Conservation (phyloP, 2,113 vertebrate species). For the Bos taurus region DNA sequence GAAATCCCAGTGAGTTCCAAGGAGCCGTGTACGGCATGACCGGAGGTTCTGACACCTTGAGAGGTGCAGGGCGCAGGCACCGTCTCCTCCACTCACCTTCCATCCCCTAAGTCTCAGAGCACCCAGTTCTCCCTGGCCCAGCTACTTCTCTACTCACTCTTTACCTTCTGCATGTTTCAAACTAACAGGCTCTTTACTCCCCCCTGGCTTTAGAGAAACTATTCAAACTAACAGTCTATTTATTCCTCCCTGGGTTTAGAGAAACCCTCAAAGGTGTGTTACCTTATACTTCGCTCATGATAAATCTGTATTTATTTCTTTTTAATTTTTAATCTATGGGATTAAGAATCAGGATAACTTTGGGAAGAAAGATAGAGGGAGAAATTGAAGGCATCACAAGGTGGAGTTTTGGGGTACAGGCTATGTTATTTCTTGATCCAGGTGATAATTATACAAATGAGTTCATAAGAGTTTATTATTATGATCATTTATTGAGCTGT, state of each 20-base stretch:
- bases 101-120: neutral
- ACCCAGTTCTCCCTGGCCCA: neutral
- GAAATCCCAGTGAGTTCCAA: neutral
- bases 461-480: neutral
- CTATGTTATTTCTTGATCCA: neutral
- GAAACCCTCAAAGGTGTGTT: neutral
- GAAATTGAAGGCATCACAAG: neutral
- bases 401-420: neutral
- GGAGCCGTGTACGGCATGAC: neutral
- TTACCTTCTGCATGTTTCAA: neutral
- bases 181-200: neutral
- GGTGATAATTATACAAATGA: neutral
- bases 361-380: neutral
- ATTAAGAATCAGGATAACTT: neutral
- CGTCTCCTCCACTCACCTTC: neutral
- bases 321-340: neutral
- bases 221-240: neutral
- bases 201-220: neutral
- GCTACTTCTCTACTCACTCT: neutral
- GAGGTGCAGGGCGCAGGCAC: too few relatives aligned
- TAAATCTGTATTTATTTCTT: neutral
- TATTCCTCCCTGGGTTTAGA: neutral
- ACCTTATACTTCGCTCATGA: neutral
- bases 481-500: neutral
- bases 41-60: neutral